Evolutionary conservation across 2,888 invertebrate genomes (phyloP).

Genomic region (Drosophila sordidula): DNA sequence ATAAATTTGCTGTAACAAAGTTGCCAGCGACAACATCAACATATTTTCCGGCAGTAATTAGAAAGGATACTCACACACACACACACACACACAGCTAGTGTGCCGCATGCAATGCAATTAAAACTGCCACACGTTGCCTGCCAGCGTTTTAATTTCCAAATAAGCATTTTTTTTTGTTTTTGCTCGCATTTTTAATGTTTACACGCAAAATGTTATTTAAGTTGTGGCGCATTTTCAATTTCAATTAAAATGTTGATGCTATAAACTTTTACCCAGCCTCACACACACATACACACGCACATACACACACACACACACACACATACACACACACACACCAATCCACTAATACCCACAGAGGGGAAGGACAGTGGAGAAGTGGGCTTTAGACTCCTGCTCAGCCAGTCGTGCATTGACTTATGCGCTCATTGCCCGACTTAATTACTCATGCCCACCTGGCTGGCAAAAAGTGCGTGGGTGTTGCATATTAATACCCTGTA

Average conservation of each 20-base stretch:
- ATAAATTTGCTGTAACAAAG: conserved; percentile 71
- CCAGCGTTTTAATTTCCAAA: conserved; percentile 57
- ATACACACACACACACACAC: conserved; percentile 20
- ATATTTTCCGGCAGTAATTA: conserved; percentile 76
- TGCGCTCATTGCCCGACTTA: conserved; percentile 66
- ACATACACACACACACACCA: conserved; percentile 15
- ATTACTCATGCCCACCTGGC: conserved; percentile 69
- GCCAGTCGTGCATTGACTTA: conserved; percentile 54
- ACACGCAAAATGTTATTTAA: conserved; percentile 71
- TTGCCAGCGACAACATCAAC: conserved; percentile 68
- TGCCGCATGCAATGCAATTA: conserved; percentile 55
- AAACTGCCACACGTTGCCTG: conserved; percentile 43
- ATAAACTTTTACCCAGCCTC: conserved; percentile 46
- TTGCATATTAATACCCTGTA: conserved; percentile 35
- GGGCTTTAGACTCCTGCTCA: conserved; percentile 31
- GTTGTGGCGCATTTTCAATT: conserved; percentile 75
- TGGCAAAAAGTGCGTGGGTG: conserved; percentile 49
- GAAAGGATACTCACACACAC: conserved; percentile 37
- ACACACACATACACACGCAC: conserved; percentile 22
- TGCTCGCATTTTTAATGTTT: conserved; percentile 56
- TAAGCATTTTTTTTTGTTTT: conserved; percentile 44
- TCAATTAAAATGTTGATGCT: conserved; percentile 69
- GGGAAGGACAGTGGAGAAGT: background rate
- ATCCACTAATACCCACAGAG: conserved; percentile 7
- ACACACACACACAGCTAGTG: conserved; percentile 13